Percentiles rank a stretch among this genome's conserved stretches.
Evolutionary conservation across 2,113 vertebrate species (phyloP).

Genomic region (Etheostoma cragini): DNA sequence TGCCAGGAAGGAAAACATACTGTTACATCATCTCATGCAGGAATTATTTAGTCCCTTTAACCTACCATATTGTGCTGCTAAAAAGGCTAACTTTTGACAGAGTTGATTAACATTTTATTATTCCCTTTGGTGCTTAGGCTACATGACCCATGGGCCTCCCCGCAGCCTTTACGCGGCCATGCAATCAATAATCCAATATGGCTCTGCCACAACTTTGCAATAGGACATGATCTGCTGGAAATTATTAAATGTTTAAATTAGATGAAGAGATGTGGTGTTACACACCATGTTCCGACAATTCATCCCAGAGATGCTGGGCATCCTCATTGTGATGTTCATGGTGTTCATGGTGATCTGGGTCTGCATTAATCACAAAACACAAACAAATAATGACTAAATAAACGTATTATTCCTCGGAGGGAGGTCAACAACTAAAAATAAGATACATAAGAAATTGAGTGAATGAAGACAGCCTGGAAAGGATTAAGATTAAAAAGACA

Average conservation of each 20-base stretch:
- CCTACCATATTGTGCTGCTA: background rate
- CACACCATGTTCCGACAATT: slow-evolving; percentile 83
- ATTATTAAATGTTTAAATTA: background rate
- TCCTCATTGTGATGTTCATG: slow-evolving; percentile 66
- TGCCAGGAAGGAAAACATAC: slow-evolving; percentile 42
- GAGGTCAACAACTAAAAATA: background rate
- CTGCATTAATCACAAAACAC: slow-evolving; percentile 47
- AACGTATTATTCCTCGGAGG: background rate
- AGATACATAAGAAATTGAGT: background rate
- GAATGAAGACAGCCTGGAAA: background rate
- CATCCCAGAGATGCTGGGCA: slow-evolving; percentile 78
- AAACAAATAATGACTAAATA: background rate
- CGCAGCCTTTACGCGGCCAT: background rate
- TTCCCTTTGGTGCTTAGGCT: slow-evolving; percentile 6
- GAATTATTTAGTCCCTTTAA: background rate
- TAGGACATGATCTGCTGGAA: background rate
- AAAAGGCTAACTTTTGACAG: background rate
- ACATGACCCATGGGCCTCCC: slow-evolving; percentile 10
- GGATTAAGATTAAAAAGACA: slow-evolving; percentile 41
- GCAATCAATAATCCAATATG: slow-evolving; percentile 44
- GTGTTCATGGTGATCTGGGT: slow-evolving; percentile 57
- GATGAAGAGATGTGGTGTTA: background rate
- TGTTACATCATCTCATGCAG: background rate
- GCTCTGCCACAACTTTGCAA: slow-evolving; percentile 2
- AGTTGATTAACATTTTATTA: slow-evolving; percentile 21